phyloP scores from a whole-genome alignment of 2,888 invertebrate genomes.

The Chrysolina haemoptera region DNA sequence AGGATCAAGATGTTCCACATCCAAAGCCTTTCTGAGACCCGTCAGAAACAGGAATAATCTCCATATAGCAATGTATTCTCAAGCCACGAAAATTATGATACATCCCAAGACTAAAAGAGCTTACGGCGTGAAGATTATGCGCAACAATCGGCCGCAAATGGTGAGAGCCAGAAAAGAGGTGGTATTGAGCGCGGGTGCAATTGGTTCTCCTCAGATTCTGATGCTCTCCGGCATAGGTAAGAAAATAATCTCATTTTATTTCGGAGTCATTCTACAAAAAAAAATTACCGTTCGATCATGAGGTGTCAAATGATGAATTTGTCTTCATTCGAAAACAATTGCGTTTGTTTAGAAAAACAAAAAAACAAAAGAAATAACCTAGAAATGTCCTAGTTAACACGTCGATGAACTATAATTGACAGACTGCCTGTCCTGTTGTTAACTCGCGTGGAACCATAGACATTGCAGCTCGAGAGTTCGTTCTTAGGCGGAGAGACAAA shows the following conservation, averaged over 20 bases:
- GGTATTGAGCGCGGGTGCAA: slow-evolving; percentile 88
- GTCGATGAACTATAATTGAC: too few species aligned
- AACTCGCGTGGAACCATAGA: too few species aligned
- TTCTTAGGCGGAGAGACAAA: too few species aligned
- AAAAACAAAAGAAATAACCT: too few species aligned
- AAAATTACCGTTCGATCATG: too few species aligned
- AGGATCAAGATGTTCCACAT: slow-evolving; percentile 89
- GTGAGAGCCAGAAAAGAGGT: slow-evolving; percentile 86
- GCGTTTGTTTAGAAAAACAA: too few species aligned
- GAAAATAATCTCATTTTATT: background rate
- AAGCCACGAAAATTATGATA: slow-evolving; percentile 79
- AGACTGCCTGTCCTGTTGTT: too few species aligned
- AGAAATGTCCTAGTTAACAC: too few species aligned
- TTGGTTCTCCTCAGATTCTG: slow-evolving; percentile 90
- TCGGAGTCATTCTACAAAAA: background rate
- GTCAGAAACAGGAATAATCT: slow-evolving; percentile 84
- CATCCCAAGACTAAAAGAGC: slow-evolving; percentile 80
- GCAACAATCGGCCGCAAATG: slow-evolving; percentile 76
- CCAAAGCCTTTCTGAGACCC: slow-evolving; percentile 89
- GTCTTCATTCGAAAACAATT: too few species aligned
- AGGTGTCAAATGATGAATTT: too few species aligned
- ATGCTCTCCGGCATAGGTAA: slow-evolving; percentile 87
- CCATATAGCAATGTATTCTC: slow-evolving; percentile 84
- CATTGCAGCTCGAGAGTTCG: too few species aligned
- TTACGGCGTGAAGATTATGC: slow-evolving; percentile 82